Conservation (phyloP, 1,140 invertebrate species). For the Oncopodura yosiiana region DNA sequence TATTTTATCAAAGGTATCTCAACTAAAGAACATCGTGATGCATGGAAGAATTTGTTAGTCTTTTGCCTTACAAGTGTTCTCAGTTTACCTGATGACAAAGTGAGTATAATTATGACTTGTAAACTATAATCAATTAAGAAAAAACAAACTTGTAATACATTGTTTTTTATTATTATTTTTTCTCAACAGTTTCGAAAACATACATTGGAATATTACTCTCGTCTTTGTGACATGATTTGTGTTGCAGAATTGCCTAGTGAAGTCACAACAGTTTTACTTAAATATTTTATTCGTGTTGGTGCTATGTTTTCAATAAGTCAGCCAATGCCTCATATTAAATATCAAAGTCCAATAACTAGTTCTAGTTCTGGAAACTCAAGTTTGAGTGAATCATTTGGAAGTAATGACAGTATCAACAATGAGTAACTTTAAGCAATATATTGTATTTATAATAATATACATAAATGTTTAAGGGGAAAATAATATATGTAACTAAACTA, state of each 20-base stretch:
- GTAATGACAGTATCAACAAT: too few species aligned
- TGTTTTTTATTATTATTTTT: conserved; percentile 14
- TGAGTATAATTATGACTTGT: too few species aligned
- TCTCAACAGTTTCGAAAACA: conserved; percentile 74
- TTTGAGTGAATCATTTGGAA: too few species aligned
- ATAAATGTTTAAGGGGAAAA: too few species aligned
- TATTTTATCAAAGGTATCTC: conserved; percentile 87
- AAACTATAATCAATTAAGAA: not conserved
- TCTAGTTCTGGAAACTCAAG: too few species aligned
- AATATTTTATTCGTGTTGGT: conserved; percentile 83
- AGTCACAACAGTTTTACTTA: conserved; percentile 72
- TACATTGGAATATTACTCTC: conserved; percentile 75
- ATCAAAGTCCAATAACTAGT: too few species aligned
- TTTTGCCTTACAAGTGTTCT: conserved; percentile 79
- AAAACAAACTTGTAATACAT: conserved; percentile 4
- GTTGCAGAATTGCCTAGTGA: conserved; percentile 90
- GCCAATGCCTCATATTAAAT: too few species aligned
- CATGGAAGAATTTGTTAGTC: conserved; percentile 87
- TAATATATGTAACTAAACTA: too few species aligned
- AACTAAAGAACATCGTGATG: conserved; percentile 81
- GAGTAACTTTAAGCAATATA: too few species aligned
- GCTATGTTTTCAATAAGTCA: too few species aligned
- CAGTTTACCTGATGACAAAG: conserved; percentile 84
- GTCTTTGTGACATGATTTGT: conserved; percentile 84
- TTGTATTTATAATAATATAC: too few species aligned